These are phyloP conservation scores for Spilogale gracilis DNA, from an alignment of 2,113 vertebrate genomes.

Conservation along the genomic window DNA sequence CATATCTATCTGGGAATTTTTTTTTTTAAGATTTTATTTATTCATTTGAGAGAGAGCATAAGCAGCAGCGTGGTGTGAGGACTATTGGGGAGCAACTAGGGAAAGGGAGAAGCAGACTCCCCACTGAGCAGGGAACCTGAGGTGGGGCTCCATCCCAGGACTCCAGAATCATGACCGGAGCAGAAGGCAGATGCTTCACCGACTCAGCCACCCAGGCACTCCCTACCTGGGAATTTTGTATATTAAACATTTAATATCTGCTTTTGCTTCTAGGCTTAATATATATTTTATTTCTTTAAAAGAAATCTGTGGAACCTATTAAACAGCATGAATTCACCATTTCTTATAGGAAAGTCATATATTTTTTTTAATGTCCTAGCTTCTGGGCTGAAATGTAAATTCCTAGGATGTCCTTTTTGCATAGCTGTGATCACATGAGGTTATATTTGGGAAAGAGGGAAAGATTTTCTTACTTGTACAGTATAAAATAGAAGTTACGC, in stretches of 20 bases:
- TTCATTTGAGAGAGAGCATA: background rate
- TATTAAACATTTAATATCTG: background rate
- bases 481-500: background rate
- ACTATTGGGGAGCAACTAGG: no score
- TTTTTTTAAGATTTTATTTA: background rate
- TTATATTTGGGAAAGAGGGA: constrained; percentile 18
- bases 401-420: background rate
- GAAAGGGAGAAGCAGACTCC: background rate
- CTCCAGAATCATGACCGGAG: background rate
- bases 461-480: constrained; percentile 14
- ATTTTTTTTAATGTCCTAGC: background rate
- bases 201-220: background rate
- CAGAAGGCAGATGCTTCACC: background rate
- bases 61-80: no score
- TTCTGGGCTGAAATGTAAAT: constrained; percentile 26
- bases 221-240: background rate
- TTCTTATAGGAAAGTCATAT: background rate
- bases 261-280: background rate
- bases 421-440: background rate
- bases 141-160: background rate
- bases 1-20: background rate
- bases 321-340: constrained; percentile 23
- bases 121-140: background rate
- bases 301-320: background rate
- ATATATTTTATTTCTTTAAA: background rate